Evolutionary conservation across 1,140 invertebrate genomes (phyloP).

Genomic region (Cylas formicarius): DNA sequence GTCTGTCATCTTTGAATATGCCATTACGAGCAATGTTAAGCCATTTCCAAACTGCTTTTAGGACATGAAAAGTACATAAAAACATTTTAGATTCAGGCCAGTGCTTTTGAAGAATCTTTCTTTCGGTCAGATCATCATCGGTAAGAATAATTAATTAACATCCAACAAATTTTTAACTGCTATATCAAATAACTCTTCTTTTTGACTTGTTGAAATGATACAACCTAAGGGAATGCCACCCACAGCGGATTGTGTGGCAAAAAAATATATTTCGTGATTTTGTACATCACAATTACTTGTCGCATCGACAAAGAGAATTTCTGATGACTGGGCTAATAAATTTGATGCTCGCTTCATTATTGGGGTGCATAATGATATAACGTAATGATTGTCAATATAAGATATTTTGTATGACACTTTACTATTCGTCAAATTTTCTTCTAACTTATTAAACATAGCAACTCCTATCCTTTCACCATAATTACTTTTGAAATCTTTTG

Average conservation of each 20-base stretch:
- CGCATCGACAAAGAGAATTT: conserved; percentile 17
- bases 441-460: conserved; percentile 10
- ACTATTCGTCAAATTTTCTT: conserved; percentile 8
- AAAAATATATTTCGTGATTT: conserved; percentile 23
- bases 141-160: background rate
- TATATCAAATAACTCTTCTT: background rate
- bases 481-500: conserved; percentile 5
- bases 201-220: conserved; percentile 1
- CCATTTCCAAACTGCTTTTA: conserved; percentile 1
- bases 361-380: conserved; percentile 10
- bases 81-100: conserved; percentile 1
- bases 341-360: conserved; percentile 12
- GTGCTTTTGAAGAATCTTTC: conserved; percentile 1
- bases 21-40: conserved; percentile 2
- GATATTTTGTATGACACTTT: conserved; percentile 8
- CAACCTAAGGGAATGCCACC: conserved; percentile 15
- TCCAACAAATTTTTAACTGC: background rate
- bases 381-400: background rate
- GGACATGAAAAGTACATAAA: conserved; percentile 7
- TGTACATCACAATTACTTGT: conserved; percentile 17
- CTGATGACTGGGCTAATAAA: conserved; percentile 4
- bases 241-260: conserved; percentile 12
- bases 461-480: conserved; percentile 2
- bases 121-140: conserved; percentile 2
- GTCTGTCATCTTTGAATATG: background rate